Percentiles rank a stretch among this genome's conserved stretches.
These are phyloP conservation scores for Suillia variegata DNA, from an alignment of 2,888 invertebrate genomes.

Conservation along the genomic window DNA sequence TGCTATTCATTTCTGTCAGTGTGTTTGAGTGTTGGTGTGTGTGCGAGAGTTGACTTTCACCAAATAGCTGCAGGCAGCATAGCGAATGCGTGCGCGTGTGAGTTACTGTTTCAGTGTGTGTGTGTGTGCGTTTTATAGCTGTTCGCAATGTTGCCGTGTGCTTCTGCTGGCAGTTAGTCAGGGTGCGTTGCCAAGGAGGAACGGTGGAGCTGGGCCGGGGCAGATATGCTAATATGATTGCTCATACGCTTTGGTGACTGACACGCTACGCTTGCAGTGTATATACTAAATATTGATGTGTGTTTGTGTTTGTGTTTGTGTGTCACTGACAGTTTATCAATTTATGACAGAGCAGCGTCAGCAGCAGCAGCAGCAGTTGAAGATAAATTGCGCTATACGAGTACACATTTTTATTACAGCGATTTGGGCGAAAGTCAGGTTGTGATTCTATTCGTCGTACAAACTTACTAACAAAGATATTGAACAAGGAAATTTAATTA, in stretches of 20 bases:
- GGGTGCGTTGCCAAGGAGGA: too few relatives aligned
- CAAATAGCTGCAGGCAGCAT: background rate
- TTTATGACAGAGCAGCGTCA: constrained; percentile 13
- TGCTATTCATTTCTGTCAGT: background rate
- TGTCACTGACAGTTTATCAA: constrained; percentile 21
- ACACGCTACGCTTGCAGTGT: background rate
- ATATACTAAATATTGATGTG: background rate
- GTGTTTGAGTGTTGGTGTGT: constrained; percentile 16
- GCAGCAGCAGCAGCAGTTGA: background rate
- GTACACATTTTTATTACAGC: too few relatives aligned
- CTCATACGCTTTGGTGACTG: constrained; percentile 12
- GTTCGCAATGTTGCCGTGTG: background rate
- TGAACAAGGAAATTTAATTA: too few relatives aligned
- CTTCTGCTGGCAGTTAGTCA: background rate
- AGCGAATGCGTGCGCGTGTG: background rate
- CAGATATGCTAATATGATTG: constrained; percentile 12
- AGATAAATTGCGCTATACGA: too few relatives aligned
- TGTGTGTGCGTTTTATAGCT: constrained; percentile 40
- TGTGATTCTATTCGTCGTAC: too few relatives aligned
- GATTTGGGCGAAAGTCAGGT: too few relatives aligned
- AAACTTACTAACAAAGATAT: too few relatives aligned
- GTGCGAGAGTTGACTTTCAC: background rate
- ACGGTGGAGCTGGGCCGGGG: background rate
- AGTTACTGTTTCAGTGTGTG: constrained; percentile 42
- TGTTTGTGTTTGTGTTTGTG: too few relatives aligned